Conservation (phyloP, 2,888 invertebrate genomes). For the Mimumesa dahlbomi region DNA sequence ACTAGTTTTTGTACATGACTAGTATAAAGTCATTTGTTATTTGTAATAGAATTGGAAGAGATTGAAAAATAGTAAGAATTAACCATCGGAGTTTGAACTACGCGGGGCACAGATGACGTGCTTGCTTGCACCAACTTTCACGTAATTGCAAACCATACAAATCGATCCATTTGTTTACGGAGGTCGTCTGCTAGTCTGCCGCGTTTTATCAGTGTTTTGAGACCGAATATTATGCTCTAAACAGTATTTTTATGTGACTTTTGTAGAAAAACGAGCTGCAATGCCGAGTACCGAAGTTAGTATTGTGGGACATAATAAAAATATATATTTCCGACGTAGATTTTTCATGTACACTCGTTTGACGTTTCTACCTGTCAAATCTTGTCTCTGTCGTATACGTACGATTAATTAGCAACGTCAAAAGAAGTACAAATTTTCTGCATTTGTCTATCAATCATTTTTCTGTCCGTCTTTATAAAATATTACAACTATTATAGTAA, state of each 20-base stretch:
- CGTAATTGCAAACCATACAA: conserved; percentile 37
- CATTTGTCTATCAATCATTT: no score
- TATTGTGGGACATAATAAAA: conserved; percentile 25
- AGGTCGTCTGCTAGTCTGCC: conserved; percentile 66
- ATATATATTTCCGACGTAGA: not conserved
- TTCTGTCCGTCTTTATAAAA: no score
- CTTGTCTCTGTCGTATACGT: not conserved
- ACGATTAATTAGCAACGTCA: not conserved
- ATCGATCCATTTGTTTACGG: conserved; percentile 73
- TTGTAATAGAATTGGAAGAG: no score
- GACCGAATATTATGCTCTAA: conserved; percentile 56
- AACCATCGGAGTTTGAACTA: conserved; percentile 1
- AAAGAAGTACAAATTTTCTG: not conserved
- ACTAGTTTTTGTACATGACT: no score
- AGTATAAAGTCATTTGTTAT: no score
- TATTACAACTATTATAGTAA: no score
- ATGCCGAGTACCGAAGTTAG: conserved; percentile 71
- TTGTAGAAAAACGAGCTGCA: conserved; percentile 29
- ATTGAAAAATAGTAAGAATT: no score
- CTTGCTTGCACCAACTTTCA: no score
- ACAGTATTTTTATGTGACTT: conserved; percentile 54
- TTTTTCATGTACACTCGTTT: conserved; percentile 7
- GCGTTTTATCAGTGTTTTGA: conserved; percentile 41
- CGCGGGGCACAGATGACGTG: conserved; percentile 14
- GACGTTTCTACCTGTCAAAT: conserved; percentile 48